Evolutionary conservation across 92 coral and sea anemone genomes (phyloP).

Genomic region (Metridium senile): DNA sequence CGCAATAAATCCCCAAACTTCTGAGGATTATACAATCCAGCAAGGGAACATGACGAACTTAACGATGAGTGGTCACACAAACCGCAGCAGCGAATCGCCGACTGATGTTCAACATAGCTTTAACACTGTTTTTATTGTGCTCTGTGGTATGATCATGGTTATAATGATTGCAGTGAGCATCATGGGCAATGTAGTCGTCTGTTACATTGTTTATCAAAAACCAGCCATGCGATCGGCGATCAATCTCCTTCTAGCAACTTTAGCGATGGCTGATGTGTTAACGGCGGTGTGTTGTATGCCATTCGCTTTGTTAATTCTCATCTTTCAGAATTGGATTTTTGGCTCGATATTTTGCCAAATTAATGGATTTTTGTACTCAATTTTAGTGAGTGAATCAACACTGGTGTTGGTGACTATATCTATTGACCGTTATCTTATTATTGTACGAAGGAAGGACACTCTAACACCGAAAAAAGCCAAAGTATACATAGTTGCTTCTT

Average conservation of each 20-base stretch:
- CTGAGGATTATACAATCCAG: background rate
- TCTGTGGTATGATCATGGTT: constrained; percentile 56
- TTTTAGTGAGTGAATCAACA: constrained; percentile 88
- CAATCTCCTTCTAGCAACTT: constrained; percentile 82
- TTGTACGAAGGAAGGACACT: constrained; percentile 86
- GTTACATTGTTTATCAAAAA: constrained; percentile 95
- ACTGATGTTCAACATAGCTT: constrained; percentile 17
- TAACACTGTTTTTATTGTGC: constrained; percentile 33
- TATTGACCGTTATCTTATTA: constrained; percentile 90
- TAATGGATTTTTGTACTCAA: constrained; percentile 78
- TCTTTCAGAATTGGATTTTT: constrained; percentile 82
- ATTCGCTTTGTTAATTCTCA: constrained; percentile 64
- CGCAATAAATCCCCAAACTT: background rate
- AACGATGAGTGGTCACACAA: constrained; percentile 15
- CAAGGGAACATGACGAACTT: constrained; percentile 1
- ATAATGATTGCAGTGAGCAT: constrained; percentile 75
- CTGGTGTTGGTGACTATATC: constrained; percentile 83
- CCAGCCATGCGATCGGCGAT: constrained; percentile 99
- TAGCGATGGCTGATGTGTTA: constrained; percentile 91
- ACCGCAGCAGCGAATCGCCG: constrained; percentile 7
- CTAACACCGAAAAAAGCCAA: constrained; percentile 91
- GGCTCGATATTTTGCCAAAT: constrained; percentile 83
- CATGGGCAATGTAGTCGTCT: constrained; percentile 87
- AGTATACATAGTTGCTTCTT: constrained; percentile 72
- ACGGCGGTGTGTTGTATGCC: constrained; percentile 88